Conservation (phyloP, 2,797 vertebrate species). For the Notolepis coatsorum region DNA sequence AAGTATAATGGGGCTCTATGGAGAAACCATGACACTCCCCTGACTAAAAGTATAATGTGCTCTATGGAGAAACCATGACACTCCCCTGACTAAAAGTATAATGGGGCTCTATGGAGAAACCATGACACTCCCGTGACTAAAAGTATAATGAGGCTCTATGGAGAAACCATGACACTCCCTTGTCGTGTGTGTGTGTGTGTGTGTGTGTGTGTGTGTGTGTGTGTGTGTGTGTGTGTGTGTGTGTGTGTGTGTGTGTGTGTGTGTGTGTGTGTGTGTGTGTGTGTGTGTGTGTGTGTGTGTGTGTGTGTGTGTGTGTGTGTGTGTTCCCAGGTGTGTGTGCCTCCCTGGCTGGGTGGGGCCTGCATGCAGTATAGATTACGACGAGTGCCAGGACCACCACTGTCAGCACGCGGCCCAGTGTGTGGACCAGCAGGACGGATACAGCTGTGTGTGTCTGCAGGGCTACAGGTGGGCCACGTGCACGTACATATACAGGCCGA, state of each 20-base stretch:
- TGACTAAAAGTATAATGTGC: no score
- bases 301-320: constrained; percentile 4
- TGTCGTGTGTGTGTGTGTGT: neutral
- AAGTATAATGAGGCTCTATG: no score
- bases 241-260: neutral
- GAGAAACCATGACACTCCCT: neutral
- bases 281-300: constrained; percentile 2
- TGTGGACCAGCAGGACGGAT: constrained; percentile 87
- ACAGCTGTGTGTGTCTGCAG: constrained; percentile 87
- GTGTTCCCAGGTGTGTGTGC: constrained; percentile 88
- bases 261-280: neutral
- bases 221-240: neutral
- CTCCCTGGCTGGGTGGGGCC: constrained; percentile 86
- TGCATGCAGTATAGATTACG: constrained; percentile 87
- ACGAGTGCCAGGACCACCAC: constrained; percentile 88
- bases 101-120: no score
- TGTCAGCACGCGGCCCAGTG: constrained; percentile 91
- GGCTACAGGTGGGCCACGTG: constrained; percentile 87
- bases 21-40: no score
- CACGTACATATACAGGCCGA: no score
- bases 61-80: no score
- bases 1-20: no score
- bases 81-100: no score
- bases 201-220: constrained; percentile 2
- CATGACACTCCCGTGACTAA: no score